Base-by-base conservation (phyloP, 2,113 vertebrate species). In the Hepsetus odoe region DNA sequence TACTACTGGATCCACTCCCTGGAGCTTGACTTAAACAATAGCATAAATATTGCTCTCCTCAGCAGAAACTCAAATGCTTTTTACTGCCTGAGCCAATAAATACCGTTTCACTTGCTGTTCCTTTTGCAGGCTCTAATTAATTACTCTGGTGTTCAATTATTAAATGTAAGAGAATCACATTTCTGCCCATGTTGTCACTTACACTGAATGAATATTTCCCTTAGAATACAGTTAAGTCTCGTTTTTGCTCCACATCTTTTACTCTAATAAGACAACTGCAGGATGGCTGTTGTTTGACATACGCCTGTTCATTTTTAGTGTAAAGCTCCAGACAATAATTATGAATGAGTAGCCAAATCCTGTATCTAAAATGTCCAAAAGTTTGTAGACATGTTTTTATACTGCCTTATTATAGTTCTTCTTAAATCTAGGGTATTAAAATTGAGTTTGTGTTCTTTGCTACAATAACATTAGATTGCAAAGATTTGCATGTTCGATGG, bases 41-140 rank as follows among this genome's bases (percentile, higher is more conserved):
- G 40, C 64, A 58, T 51, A 68, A 77, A 77, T 77, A 77, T 68
- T 68, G 74, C 74, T 77, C 26, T 69, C 1, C 51, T 68, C 65
- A 69, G 74, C 74, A 77, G 35, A 55, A 77, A 18, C 33, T 22
- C 49, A 16, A 40, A 58, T 28, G n/a, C 24, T 67, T 76, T n/a
- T 76, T 58, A 67, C 33, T 40, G 64, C 64, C 65, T 22, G 51
- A 32, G 20, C 24, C 65, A 77, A 77, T 77, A 68, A 46, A 68
- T 69, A 58, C 49, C 58, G 22, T 42, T 77, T 77, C 51, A 44
- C 49, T 67, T 56, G 49, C 51, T 58, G 14, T 76, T 66, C 64
- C 64, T 38, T 40, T 35, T 68, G 65, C 65, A 69, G 58, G 32
- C 51, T 69, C 64, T 69, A 75, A 75, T 75, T 77, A 77, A 68